These are phyloP conservation scores for Oligia fasciuncula DNA, from an alignment of 2,888 invertebrate species.

Conservation along the genomic window DNA sequence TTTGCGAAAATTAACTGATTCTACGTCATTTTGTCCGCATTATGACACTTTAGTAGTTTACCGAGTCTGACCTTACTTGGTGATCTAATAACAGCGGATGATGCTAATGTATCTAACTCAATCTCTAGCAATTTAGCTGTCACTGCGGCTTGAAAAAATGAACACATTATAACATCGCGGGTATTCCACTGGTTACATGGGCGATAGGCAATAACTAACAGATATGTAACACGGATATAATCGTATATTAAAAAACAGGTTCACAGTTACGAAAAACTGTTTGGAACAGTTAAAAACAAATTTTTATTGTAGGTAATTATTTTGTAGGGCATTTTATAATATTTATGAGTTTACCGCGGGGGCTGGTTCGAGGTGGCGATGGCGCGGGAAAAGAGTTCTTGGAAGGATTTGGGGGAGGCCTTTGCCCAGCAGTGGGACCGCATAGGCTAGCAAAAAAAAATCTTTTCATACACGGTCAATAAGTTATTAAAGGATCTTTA, in stretches of 20 bases:
- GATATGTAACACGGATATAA: slow-evolving; percentile 15
- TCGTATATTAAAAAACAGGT: slow-evolving; percentile 1
- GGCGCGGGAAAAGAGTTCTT: too few relatives aligned
- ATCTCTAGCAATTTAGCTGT: slow-evolving; percentile 66
- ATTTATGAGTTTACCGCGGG: too few relatives aligned
- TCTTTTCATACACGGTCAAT: too few relatives aligned
- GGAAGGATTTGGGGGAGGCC: too few relatives aligned
- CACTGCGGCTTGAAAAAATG: slow-evolving; percentile 19
- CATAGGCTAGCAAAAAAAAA: too few relatives aligned
- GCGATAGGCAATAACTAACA: slow-evolving; percentile 28
- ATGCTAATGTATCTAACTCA: slow-evolving; percentile 77
- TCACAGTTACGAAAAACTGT: slow-evolving; percentile 8
- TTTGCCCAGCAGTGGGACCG: too few relatives aligned
- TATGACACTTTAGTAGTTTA: slow-evolving; percentile 21
- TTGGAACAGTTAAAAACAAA: neutral
- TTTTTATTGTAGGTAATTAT: too few relatives aligned
- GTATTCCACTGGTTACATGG: slow-evolving; percentile 37
- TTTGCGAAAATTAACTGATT: neutral
- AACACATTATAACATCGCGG: slow-evolving; percentile 12
- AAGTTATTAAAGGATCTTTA: too few relatives aligned
- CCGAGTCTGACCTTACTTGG: slow-evolving; percentile 69
- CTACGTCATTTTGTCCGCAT: slow-evolving; percentile 25
- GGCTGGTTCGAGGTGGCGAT: too few relatives aligned
- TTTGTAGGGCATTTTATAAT: too few relatives aligned
- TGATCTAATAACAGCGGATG: slow-evolving; percentile 81